Conservation (phyloP, 1,140 invertebrate genomes). For the Latrodectus geometricus region DNA sequence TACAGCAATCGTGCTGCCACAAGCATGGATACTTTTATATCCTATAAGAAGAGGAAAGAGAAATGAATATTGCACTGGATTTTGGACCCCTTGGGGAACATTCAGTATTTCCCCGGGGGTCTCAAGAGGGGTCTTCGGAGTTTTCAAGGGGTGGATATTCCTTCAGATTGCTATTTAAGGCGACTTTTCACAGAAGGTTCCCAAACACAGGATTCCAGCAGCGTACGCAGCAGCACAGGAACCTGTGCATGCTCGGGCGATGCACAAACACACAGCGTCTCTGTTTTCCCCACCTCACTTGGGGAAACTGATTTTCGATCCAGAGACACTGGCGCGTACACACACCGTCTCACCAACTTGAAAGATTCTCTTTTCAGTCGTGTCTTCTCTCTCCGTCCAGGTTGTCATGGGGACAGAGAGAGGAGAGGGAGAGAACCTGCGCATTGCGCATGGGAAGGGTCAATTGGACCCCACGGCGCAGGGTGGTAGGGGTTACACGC, state of each 20-base stretch:
- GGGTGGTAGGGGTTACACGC: constrained; percentile 18
- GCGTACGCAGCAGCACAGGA: background rate
- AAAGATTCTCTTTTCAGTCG: constrained; percentile 3
- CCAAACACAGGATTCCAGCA: background rate
- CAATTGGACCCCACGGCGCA: constrained; percentile 19
- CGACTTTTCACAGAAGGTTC: background rate
- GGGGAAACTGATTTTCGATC: background rate
- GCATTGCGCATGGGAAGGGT: constrained; percentile 42
- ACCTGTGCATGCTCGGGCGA: background rate
- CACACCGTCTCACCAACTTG: background rate
- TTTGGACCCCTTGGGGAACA: background rate
- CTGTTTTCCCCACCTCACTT: background rate
- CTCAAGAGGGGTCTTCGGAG: background rate
- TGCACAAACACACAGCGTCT: background rate
- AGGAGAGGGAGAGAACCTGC: constrained; percentile 30
- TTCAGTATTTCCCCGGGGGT: background rate
- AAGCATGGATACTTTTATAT: too few species aligned
- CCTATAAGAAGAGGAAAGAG: too few species aligned
- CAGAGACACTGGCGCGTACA: background rate
- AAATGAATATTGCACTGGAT: background rate
- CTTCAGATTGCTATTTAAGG: background rate
- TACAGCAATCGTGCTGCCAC: too few species aligned
- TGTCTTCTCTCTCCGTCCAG: constrained; percentile 22
- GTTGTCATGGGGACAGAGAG: constrained; percentile 35
- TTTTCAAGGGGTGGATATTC: background rate